Base-by-base conservation (phyloP, 2,113 vertebrate genomes). In the Brevimyrus niger region DNA sequence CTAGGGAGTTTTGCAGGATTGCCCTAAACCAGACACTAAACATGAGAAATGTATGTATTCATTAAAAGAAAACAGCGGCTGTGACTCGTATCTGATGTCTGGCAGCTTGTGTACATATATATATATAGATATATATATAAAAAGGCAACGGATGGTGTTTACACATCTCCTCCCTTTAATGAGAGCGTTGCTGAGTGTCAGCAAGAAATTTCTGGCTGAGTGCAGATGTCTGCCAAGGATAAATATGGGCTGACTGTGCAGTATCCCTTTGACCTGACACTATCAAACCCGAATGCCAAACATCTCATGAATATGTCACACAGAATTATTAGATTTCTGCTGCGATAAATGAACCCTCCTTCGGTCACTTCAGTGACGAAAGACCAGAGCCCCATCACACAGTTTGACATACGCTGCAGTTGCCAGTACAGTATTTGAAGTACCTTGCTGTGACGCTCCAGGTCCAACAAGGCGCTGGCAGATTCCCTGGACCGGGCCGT, bases 381-480 rank as follows among this genome's bases (percentile, higher is more conserved):
- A 17, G 69, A 38, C 31, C 15, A 17, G 11, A 76, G 69, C 38
- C 38, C 69, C 13, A 1, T 38, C 31, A 19, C 15, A 38, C 35
- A 19, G 73, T 80, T 80, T 80, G 35, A 80, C 35, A 80, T 4
- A 19, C 42, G 73, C 73, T 38, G 11, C 31, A 76, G 69, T 76
- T 76, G 35, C 31, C 31, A 38, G 31, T 80, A 80, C 73, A 80
- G 73, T 42, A 80, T n/a, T n/a, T 38, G 73, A 19, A 80, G 38
- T 15, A 46, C 13, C n/a, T 87, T 61, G 17, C 35, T 87, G 19
- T 91, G 42, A 0, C 88, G 23, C 50, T 85, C 13, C 94, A 99
- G 98, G 89, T 97, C 97, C 84, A 99, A 99, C 93, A 99, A 99
- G 89, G 92, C 97, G 21, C 83, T 99, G 90, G 98, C 98, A 0